phyloP scores from a whole-genome alignment of 2,888 invertebrate species.

The Subacronicta megacephala region DNA sequence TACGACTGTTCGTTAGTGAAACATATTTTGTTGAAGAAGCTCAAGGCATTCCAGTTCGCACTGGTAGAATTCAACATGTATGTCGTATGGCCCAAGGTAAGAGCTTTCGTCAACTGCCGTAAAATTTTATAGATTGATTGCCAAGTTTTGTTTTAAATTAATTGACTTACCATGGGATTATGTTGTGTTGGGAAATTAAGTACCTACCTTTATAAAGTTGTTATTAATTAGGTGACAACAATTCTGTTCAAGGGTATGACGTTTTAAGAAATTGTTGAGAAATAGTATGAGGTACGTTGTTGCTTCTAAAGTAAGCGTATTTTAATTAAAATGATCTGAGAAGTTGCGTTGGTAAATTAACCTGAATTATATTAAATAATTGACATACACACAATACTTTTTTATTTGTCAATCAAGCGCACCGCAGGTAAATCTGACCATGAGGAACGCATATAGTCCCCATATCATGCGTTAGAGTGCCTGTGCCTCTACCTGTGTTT shows the following conservation, averaged over 20 bases:
- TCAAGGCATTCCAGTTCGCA: constrained; percentile 69
- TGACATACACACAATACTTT: neutral
- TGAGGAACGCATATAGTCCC: no score
- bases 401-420: no score
- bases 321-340: no score
- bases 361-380: neutral
- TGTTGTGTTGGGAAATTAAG: constrained; percentile 22
- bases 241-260: constrained; percentile 6
- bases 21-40: constrained; percentile 71
- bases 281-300: neutral
- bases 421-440: no score
- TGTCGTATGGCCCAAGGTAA: constrained; percentile 51
- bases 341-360: no score
- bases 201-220: no score
- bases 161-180: constrained; percentile 41
- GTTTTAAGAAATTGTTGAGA: no score
- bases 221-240: constrained; percentile 3
- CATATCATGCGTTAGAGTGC: no score
- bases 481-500: no score
- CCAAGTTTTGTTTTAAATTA: constrained; percentile 37
- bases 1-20: constrained; percentile 43
- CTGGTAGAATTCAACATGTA: constrained; percentile 62
- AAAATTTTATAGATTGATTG: constrained; percentile 40
- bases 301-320: no score
- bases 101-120: constrained; percentile 41